These are phyloP conservation scores for Scaptodrosophila lebanonensis DNA, from an alignment of 1,140 invertebrate species.

Conservation along the genomic window DNA sequence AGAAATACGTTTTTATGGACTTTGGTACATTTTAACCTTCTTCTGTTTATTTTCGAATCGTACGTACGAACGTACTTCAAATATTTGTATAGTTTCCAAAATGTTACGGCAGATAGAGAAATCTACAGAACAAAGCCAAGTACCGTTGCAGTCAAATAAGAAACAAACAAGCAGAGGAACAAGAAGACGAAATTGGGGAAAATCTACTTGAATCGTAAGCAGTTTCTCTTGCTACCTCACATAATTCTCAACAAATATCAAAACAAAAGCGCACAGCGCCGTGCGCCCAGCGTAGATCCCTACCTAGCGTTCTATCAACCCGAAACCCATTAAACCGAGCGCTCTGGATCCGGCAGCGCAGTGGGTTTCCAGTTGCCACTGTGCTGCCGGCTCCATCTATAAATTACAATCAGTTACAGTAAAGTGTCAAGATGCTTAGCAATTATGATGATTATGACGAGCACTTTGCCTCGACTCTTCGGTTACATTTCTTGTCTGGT, in stretches of 20 bases:
- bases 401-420: conserved; percentile 49
- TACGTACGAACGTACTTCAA: no score
- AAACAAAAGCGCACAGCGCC: not conserved
- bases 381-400: conserved; percentile 15
- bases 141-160: conserved; percentile 31
- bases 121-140: conserved; percentile 22
- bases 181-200: no score
- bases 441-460: conserved; percentile 52
- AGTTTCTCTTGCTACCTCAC: no score
- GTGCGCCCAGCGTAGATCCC: no score
- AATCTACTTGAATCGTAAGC: no score
- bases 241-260: conserved; percentile 11
- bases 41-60: no score
- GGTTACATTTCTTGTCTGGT: conserved; percentile 17
- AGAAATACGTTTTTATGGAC: no score
- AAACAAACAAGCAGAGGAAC: conserved; percentile 27
- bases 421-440: conserved; percentile 56
- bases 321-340: no score
- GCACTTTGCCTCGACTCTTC: conserved; percentile 11
- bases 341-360: conserved; percentile 4
- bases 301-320: no score
- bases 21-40: no score
- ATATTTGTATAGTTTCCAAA: conserved; percentile 38
- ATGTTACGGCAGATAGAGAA: conserved; percentile 15
- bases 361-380: conserved; percentile 5